Evolutionary conservation across 1,140 invertebrate species (phyloP), one percentile per base, ranked within the genome.

Genomic region (Pogonognathellus flavescens): DNA sequence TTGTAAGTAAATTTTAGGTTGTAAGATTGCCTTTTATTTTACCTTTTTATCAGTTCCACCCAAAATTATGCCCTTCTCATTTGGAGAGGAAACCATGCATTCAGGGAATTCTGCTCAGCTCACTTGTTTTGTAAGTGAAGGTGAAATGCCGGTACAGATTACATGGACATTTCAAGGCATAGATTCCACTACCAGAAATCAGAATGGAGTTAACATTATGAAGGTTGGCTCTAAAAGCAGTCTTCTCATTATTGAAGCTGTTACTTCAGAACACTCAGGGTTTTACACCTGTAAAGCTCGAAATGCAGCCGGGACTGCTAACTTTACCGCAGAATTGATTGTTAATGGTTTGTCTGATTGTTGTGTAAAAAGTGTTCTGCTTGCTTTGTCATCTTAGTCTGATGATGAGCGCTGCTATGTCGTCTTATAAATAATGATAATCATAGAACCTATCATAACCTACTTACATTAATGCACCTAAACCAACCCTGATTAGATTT

Each of bases 201-300:
- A 87, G 49, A 87, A 60, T 20, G 87, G 87, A 11, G 82, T 87
- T 14, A 49, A 49, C 20, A 84, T 76, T 25, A 90, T 90, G 87
- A 91, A 91, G 87, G 11, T 90, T 13, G 89, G 89, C 41, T 83
- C 91, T 72, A 91, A 91, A 89, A 92, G 93, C 55, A 95, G 94
- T 88, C 93, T 95, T 72, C 91, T 97, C 86, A 95, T 93, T 82
- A 95, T 97, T 88, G 94, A 95, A 89, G 93, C 93, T 85, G 94
- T 95, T 14, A 92, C 93, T 84, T 53, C 55, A 8, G 81, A 88
- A 16, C 85, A 89, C 80, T 88, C 87, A 59, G 89, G 89, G 3
- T 88, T 87, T 83, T 90, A 89, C 76, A 88, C 87, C 5, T 90
- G 89, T 60, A 80, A 88, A 14, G 89, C 89, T 10, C 85, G 85